A percentile compares a stretch with the other conserved stretches of the same genome.
phyloP scores from a whole-genome alignment of 53 echinoderm and acorn worm species.

The Echinometra lucunter region DNA sequence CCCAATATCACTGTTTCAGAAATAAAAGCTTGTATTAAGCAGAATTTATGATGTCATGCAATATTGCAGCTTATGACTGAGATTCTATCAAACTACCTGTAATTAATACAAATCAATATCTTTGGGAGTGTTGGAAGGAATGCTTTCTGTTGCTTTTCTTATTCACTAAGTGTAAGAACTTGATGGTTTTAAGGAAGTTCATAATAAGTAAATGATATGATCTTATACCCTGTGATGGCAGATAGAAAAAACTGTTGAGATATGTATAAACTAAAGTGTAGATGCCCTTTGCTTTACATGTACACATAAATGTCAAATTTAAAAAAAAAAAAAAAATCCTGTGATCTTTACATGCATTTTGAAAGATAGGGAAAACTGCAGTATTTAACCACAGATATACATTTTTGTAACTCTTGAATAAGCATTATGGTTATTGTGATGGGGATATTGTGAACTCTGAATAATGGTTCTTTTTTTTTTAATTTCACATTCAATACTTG shows the following conservation, averaged over 20 bases:
- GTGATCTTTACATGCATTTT: too few species aligned
- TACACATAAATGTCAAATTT: too few species aligned
- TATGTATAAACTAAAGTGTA: too few species aligned
- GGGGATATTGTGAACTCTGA: background rate
- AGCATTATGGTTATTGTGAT: background rate
- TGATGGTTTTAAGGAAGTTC: background rate
- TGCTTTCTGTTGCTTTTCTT: background rate
- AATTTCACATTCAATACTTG: background rate
- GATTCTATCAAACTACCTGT: background rate
- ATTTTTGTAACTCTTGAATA: too few species aligned
- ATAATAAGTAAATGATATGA: background rate
- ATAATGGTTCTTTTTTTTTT: background rate
- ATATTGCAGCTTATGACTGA: background rate
- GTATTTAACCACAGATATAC: too few species aligned
- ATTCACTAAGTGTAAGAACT: background rate
- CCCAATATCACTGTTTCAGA: background rate
- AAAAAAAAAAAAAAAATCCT: too few species aligned
- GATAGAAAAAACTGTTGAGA: background rate
- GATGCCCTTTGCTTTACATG: too few species aligned
- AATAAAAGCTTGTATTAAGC: background rate
- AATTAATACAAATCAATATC: background rate
- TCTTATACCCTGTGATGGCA: background rate
- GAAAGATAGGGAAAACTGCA: too few species aligned
- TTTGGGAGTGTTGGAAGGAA: background rate
- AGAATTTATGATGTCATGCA: constrained; percentile 27